phyloP scores from a whole-genome alignment of 2,888 invertebrate genomes.

The Philereme transversata region DNA sequence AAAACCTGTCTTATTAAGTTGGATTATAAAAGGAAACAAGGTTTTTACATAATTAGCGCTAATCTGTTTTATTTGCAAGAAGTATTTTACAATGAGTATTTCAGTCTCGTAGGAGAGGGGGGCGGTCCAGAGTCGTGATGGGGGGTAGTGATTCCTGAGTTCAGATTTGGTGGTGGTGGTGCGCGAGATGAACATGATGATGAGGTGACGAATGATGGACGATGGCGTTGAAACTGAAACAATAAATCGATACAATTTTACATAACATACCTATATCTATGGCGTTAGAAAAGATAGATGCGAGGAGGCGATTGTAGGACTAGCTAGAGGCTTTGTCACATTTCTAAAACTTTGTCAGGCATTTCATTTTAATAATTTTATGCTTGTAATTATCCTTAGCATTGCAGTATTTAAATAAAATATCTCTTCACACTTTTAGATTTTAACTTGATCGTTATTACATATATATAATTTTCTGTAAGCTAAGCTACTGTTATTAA shows the following conservation, averaged over 20 bases:
- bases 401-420: too few species aligned
- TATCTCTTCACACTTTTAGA: too few species aligned
- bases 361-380: too few species aligned
- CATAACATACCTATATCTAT: too few species aligned
- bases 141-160: slow-evolving; percentile 7
- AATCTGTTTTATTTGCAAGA: slow-evolving; percentile 48
- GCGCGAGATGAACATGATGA: slow-evolving; percentile 76
- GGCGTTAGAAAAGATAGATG: too few species aligned
- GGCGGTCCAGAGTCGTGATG: slow-evolving; percentile 31
- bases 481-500: too few species aligned
- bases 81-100: slow-evolving; percentile 40
- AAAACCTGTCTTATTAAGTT: neutral
- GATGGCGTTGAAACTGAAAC: slow-evolving; percentile 85
- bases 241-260: slow-evolving; percentile 10
- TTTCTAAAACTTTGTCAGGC: too few species aligned
- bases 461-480: too few species aligned
- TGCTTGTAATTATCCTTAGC: too few species aligned
- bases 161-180: slow-evolving; percentile 63
- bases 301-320: too few species aligned
- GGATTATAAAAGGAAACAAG: slow-evolving; percentile 26
- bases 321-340: too few species aligned
- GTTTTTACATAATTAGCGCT: slow-evolving; percentile 47
- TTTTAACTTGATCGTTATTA: too few species aligned
- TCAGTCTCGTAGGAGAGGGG: slow-evolving; percentile 48
- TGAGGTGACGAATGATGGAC: slow-evolving; percentile 81